These are phyloP conservation scores for Acanthopleura granulata DNA, from an alignment of 2,888 invertebrate species.

Conservation along the genomic window DNA sequence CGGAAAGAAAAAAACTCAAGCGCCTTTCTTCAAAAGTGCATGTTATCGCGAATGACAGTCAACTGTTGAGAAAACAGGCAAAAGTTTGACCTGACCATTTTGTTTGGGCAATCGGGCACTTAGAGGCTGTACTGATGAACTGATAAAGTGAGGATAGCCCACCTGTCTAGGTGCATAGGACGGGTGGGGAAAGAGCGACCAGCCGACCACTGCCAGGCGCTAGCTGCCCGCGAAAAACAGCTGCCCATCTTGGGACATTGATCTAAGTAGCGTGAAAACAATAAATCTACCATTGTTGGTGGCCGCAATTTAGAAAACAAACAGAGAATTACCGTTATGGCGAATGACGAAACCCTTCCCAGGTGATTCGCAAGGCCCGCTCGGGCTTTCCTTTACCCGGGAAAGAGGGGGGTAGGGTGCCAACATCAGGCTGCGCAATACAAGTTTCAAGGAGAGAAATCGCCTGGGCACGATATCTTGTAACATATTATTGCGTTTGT, in stretches of 20 bases:
- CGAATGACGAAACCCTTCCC: background rate
- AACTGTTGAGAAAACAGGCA: conserved; percentile 1
- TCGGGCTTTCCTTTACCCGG: no score
- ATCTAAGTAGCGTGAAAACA: background rate
- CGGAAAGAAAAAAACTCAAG: no score
- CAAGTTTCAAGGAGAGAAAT: no score
- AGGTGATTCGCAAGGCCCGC: background rate
- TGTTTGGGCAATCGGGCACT: background rate
- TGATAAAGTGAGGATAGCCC: background rate
- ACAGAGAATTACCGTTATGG: background rate
- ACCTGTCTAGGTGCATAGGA: no score
- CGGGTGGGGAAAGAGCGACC: background rate
- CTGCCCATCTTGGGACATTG: background rate
- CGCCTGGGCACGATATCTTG: background rate
- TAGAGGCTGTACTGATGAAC: conserved; percentile 1
- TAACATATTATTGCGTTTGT: conserved; percentile 10
- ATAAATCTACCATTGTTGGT: conserved; percentile 8
- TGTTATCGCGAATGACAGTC: conserved; percentile 5
- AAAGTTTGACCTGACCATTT: conserved; percentile 5
- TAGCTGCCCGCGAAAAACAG: background rate
- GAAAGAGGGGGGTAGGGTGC: no score
- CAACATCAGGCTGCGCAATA: no score
- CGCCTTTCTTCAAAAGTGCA: background rate
- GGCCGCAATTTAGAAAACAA: background rate
- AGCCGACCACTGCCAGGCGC: background rate